Percentiles rank a stretch among this genome's conserved stretches.
Conservation (phyloP, 2,888 invertebrate species). For the Spilarctia lutea region DNA sequence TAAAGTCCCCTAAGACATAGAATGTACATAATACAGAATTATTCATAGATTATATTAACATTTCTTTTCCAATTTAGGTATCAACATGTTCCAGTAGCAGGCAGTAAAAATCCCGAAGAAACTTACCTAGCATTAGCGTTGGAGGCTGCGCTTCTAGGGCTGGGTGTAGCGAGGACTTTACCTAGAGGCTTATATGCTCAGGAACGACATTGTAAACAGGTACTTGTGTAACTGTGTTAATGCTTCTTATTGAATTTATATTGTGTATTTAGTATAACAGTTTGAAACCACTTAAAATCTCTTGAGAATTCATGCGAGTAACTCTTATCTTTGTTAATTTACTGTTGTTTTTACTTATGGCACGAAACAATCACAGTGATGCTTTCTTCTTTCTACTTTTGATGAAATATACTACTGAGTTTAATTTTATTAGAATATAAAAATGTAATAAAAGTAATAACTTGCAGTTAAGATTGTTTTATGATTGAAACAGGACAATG, state of each 20-base stretch:
- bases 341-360: too few species aligned
- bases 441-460: too few species aligned
- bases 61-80: constrained; percentile 84
- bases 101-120: constrained; percentile 90
- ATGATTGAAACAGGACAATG: too few species aligned
- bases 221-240: constrained; percentile 29
- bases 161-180: constrained; percentile 93
- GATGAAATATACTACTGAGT: too few species aligned
- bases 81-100: constrained; percentile 92
- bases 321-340: too few species aligned
- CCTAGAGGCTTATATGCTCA: constrained; percentile 93
- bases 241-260: background rate
- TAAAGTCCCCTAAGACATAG: too few species aligned
- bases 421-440: too few species aligned
- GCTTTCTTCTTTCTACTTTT: too few species aligned
- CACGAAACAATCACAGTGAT: too few species aligned
- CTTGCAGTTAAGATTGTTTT: background rate
- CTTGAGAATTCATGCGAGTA: too few species aligned
- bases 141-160: constrained; percentile 92
- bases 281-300: background rate
- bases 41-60: background rate
- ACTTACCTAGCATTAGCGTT: constrained; percentile 91
- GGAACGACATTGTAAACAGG: constrained; percentile 85
- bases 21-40: background rate
- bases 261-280: background rate